Percentiles rank a stretch among this genome's conserved stretches.
Evolutionary conservation across 2,797 vertebrate species (phyloP).

Genomic region (Rhyacichthys aspro): DNA sequence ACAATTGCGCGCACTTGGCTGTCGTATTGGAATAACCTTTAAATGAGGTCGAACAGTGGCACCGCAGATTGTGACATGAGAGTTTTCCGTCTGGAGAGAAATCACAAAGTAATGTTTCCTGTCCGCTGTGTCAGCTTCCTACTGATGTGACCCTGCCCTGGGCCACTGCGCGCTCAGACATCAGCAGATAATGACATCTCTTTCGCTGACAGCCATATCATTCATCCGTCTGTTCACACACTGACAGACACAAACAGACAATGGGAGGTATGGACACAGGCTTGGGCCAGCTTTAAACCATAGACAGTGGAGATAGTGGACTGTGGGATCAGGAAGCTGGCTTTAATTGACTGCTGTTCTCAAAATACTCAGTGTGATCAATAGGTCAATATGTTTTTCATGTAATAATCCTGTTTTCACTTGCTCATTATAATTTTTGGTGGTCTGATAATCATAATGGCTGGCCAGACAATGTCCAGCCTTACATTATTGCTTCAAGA

Average conservation of each 20-base stretch:
- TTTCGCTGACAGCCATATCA: slow-evolving; percentile 72
- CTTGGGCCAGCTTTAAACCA: background rate
- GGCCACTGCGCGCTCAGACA: slow-evolving; percentile 52
- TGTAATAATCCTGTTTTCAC: background rate
- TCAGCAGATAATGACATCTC: slow-evolving; percentile 71
- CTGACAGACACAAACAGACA: slow-evolving; percentile 19
- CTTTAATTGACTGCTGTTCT: background rate
- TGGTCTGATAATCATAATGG: background rate
- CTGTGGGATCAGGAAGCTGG: background rate
- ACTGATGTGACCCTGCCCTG: slow-evolving; percentile 56
- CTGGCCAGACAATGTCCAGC: background rate
- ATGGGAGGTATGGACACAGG: slow-evolving; percentile 2
- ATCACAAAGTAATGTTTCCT: slow-evolving; percentile 74
- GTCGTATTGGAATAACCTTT: slow-evolving; percentile 56
- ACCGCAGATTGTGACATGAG: slow-evolving; percentile 54
- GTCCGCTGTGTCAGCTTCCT: slow-evolving; percentile 56
- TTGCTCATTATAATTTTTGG: background rate
- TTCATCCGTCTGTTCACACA: slow-evolving; percentile 52
- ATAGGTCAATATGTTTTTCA: background rate
- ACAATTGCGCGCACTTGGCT: slow-evolving; percentile 10
- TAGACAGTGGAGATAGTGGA: background rate
- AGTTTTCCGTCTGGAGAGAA: slow-evolving; percentile 65
- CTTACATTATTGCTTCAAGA: background rate
- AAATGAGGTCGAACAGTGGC: slow-evolving; percentile 58
- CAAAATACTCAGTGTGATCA: background rate